Base-by-base conservation (phyloP, 2,888 invertebrate species). In the Deroplatys truncata region DNA sequence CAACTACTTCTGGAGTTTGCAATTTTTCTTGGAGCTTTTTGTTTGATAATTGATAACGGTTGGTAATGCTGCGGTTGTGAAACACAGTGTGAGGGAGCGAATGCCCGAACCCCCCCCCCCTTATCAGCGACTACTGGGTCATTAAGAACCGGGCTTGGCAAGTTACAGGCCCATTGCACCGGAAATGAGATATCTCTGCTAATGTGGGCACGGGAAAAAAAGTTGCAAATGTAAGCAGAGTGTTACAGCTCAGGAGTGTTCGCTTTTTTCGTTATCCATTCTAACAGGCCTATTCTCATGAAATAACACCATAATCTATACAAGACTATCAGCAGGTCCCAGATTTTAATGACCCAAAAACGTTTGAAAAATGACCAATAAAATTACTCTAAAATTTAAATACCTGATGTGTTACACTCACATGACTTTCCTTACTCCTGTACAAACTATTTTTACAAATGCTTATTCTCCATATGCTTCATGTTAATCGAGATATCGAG, bases 121-220 rank as follows among this genome's bases (percentile, higher is more conserved):
- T 86, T 86, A 86, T 86, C 86, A 28, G 56, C 29, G 31, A 86
- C 86, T 86, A 86, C 72, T 72, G 56, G 56, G 72, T 72, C 86
- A 86, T 86, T 86, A 86, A 86, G 86, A 72, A 15, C 28, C 56
- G 86, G 86, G 72, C 72, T 86, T 72, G 86, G 72, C 86, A 86
- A 86, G 86, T 86, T 86, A 72, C 86, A 86, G 86, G 72, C 43
- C 72, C 86, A 86, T 28, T 29, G 28, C 86, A 86, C 86, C 86
- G 86, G 86, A 86, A 86, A 86, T 86, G 86, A 86, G 86, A 86
- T 86, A 86, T 56, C 86, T 56, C 29, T 72, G 20, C 86, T 29
- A 86, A 86, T 72, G 56, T 72, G 56, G 20, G 56, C 56, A 72
- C 20, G 25, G 56, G 56, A 72, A 72, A 72, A n/a, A 72, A 72